Evolutionary conservation across 2,113 vertebrate genomes (phyloP), one percentile per base, ranked within the genome.

Genomic region (Phylloscopus trochiloides): DNA sequence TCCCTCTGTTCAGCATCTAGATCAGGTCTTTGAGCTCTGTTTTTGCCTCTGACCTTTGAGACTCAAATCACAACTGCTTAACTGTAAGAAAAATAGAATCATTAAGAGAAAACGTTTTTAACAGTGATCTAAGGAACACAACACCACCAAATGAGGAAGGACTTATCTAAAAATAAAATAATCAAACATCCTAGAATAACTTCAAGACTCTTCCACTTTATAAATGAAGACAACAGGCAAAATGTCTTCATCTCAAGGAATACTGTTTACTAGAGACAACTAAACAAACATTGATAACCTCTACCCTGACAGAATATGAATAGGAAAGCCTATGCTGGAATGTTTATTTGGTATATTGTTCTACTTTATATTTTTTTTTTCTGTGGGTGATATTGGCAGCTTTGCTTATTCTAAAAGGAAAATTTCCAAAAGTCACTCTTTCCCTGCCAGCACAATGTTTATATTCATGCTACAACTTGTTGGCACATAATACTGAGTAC

Each of bases 151-250:
- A 15, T 61, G 13, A 94, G 67, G 76, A 96, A 92, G 38, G 54
- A n/a, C 59, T 90, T 84, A 75, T 52, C 65, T 91, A 85, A 96
- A 93, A 94, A 82, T 85, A 94, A 87, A 88, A 86, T 29, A 92
- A 43, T 66, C 65, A 45, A 50, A 9, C 29, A 68, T 54, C 40
- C 79, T 78, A 90, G 61, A 80, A 90, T 94, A 93, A 78, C 61
- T 96, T 84, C 40, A 76, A 96, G 47, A 85, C 36, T 11, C 8
- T 67, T 88, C 68, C 1, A 34, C 86, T 96, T 88, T 78, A 43
- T 47, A 95, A 92, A 91, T 71, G 48, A 87, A 50, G 82, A 70
- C 50, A 85, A 19, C 14, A 2, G 3, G n/a, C n/a, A 65, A 51
- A 87, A 63, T 51, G 7, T 68, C 14, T 43, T 5, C 54, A 48